A percentile compares a stretch with the other conserved stretches of the same genome.
These are phyloP conservation scores for Stichodactyla helianthus DNA, from an alignment of 64 coral and sea anemone genomes.

Conservation along the genomic window DNA sequence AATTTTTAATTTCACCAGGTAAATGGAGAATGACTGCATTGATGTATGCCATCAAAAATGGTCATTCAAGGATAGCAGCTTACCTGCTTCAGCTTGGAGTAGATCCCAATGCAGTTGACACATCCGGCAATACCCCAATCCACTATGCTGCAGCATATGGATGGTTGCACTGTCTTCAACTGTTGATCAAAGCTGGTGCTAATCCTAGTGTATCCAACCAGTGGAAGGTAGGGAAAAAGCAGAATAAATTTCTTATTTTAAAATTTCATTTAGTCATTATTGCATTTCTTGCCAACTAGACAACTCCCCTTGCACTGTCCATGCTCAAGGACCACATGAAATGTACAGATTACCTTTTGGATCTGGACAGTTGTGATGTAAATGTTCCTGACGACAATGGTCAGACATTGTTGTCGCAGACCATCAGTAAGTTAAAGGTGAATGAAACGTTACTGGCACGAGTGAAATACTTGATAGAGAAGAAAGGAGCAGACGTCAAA, in stretches of 20 bases:
- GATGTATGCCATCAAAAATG: conserved; percentile 90
- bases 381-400: conserved; percentile 79
- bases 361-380: conserved; percentile 71
- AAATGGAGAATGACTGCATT: conserved; percentile 87
- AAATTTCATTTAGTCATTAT: too few relatives aligned
- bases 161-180: conserved; percentile 78
- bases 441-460: conserved; percentile 32
- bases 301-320: conserved; percentile 64
- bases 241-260: too few relatives aligned
- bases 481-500: conserved; percentile 77
- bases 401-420: conserved; percentile 70
- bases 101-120: conserved; percentile 59
- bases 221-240: conserved; percentile 57
- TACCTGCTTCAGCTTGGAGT: conserved; percentile 68
- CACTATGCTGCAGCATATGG: conserved; percentile 90
- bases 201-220: conserved; percentile 69
- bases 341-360: conserved; percentile 75
- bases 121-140: conserved; percentile 68
- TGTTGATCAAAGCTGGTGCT: conserved; percentile 69
- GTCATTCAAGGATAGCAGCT: conserved; percentile 69
- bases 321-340: conserved; percentile 80
- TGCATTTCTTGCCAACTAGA: conserved; percentile 14
- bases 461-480: conserved; percentile 51
- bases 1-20: conserved; percentile 9
- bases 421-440: conserved; percentile 30